Base-by-base conservation (phyloP, 1,140 invertebrate genomes). In the Scaptodrosophila lebanonensis region DNA sequence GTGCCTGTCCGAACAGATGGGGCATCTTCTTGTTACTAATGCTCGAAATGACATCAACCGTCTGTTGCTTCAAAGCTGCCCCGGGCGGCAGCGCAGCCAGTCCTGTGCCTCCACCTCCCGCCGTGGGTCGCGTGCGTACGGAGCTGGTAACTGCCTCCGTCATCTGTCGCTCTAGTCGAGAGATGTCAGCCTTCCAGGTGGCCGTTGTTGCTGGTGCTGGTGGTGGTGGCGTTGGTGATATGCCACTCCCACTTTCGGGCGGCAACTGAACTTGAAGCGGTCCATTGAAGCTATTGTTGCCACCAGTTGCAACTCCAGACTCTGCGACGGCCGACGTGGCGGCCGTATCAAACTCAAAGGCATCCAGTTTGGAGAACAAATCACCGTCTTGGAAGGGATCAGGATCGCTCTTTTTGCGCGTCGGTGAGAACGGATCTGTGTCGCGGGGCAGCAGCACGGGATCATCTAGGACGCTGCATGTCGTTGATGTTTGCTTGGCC, bases 371-470 rank as follows among this genome's bases (percentile, higher is more conserved):
- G 64, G 75, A 54, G 64, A 90, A 90, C 52, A 88, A 93, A 70
- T 86, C 84, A 9, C 76, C 92, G 11, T 89, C 90, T 82, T 93
- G 91, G 84, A 93, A 93, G 9, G 92, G 92, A 63, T 93, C 92
- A 25, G 75, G 75, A 87, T 93, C 92, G 43, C 89, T 88, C 49
- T 88, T 83, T 71, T 87, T 86, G 27, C 84, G 79, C 7, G 84
- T 85, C 0, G 85, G 85, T 17, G 85, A 87, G 30, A 87, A 87
- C 0, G 85, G 85, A 70, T 87, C 85, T 7, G 85, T 86, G 13
- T 86, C 85, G n/a, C 84, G 61, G 1, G 84, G 84, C 63, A 86
- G 42, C 48, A 86, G 66, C 13, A 86, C 84, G 0, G 77, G 70
- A 75, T 86, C 83, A 11, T 49, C 56, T 16, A 35, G 44, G 27